Evolutionary conservation across 2,888 invertebrate genomes (phyloP).

Genomic region (Trisateles emortualis): DNA sequence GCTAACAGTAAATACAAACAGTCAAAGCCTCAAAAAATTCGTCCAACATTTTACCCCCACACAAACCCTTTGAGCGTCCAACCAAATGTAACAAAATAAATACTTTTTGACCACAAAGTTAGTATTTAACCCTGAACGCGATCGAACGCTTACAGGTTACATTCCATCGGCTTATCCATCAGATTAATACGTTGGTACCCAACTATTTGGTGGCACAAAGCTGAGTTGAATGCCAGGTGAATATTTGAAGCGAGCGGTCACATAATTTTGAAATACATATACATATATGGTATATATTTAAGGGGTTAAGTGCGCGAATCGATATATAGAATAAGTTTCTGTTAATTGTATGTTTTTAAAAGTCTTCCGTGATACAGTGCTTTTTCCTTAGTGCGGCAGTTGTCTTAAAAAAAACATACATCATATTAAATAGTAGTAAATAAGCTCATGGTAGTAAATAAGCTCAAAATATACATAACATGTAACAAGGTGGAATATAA

Average conservation of each 20-base stretch:
- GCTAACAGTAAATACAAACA: background rate
- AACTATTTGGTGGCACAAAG: constrained; percentile 54
- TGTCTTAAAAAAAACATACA: too few relatives aligned
- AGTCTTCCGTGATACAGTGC: too few relatives aligned
- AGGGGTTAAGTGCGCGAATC: background rate
- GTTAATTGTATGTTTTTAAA: too few relatives aligned
- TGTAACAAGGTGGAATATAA: too few relatives aligned
- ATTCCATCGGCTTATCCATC: constrained; percentile 48
- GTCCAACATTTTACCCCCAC: constrained; percentile 8
- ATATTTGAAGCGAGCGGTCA: constrained; percentile 43
- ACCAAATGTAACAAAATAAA: constrained; percentile 21
- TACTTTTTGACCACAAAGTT: constrained; percentile 29
- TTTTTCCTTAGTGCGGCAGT: too few relatives aligned
- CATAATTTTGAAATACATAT: constrained; percentile 11
- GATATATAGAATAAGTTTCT: too few relatives aligned
- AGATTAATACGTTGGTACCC: constrained; percentile 44
- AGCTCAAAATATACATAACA: too few relatives aligned
- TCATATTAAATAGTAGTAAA: too few relatives aligned
- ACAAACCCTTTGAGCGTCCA: constrained; percentile 7
- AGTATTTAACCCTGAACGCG: constrained; percentile 34
- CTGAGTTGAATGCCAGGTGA: constrained; percentile 46
- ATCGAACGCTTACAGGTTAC: constrained; percentile 37
- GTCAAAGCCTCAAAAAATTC: background rate
- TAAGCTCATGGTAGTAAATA: too few relatives aligned
- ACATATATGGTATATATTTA: background rate